Conservation (phyloP, 1,140 invertebrate genomes). For the Hesperophylax magnus region DNA sequence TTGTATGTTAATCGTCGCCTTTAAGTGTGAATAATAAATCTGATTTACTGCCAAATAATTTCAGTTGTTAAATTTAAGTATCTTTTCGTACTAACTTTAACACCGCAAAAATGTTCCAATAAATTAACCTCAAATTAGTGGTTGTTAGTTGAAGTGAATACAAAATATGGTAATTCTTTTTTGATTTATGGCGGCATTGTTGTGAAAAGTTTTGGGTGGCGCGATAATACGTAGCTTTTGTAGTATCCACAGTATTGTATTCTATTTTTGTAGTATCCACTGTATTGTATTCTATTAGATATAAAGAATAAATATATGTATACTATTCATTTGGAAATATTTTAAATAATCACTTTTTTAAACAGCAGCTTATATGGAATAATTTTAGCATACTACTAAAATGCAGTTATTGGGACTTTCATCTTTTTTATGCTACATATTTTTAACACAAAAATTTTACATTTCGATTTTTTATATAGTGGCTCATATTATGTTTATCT, state of each 20-base stretch:
- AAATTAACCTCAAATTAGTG: slow-evolving; percentile 37
- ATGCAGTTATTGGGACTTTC: no score
- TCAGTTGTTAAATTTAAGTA: slow-evolving; percentile 28
- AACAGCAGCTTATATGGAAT: no score
- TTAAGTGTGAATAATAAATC: slow-evolving; percentile 35
- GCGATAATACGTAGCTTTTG: not conserved
- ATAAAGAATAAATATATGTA: no score
- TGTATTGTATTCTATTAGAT: no score
- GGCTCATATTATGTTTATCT: no score
- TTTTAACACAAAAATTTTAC: no score
- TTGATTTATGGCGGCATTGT: slow-evolving; percentile 54
- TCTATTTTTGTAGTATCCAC: no score
- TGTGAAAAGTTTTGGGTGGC: slow-evolving; percentile 26
- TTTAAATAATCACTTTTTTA: no score
- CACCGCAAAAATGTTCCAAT: not conserved
- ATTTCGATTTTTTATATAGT: no score
- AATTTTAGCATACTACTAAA: no score
- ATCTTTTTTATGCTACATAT: no score
- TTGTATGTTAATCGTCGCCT: slow-evolving; percentile 23
- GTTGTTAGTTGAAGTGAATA: slow-evolving; percentile 19
- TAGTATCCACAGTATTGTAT: not conserved
- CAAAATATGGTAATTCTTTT: slow-evolving; percentile 49
- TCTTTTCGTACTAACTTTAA: not conserved
- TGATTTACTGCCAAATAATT: slow-evolving; percentile 46
- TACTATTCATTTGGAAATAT: no score